phyloP scores from a whole-genome alignment of 2,888 invertebrate genomes.

The Tanytarsus gracilentus region DNA sequence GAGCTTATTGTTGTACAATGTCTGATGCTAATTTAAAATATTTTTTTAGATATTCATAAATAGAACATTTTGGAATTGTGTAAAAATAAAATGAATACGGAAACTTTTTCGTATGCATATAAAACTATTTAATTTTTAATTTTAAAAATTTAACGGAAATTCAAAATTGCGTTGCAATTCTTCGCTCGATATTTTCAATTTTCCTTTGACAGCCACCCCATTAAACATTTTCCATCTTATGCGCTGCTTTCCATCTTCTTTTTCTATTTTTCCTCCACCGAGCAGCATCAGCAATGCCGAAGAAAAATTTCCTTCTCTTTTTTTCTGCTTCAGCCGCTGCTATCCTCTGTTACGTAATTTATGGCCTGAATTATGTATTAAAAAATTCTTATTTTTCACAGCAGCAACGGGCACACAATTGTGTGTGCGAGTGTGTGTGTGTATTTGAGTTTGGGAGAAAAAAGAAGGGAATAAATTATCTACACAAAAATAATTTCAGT shows the following conservation, averaged over 20 bases:
- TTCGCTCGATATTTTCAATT: too few species aligned
- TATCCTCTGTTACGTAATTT: slow-evolving; percentile 26
- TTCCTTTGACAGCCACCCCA: slow-evolving; percentile 6
- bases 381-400: slow-evolving; percentile 24
- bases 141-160: not conserved
- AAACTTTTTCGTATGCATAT: too few species aligned
- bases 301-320: not conserved
- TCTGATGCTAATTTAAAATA: too few species aligned
- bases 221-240: not conserved
- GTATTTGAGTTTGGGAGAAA: slow-evolving; percentile 9
- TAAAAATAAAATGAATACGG: too few species aligned
- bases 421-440: slow-evolving; percentile 9
- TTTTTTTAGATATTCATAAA: too few species aligned
- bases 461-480: slow-evolving; percentile 26
- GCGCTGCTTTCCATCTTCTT: not conserved
- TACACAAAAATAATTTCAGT: slow-evolving; percentile 26
- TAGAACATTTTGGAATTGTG: too few species aligned
- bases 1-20: too few species aligned
- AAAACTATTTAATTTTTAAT: too few species aligned
- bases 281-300: not conserved
- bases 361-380: slow-evolving; percentile 18
- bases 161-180: too few species aligned
- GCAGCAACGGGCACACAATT: slow-evolving; percentile 1
- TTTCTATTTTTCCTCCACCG: not conserved
- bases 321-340: slow-evolving; percentile 15